Evolutionary conservation across 35 echinoderm and acorn worm species (phyloP).

Genomic region (Stichopus chloronotus): DNA sequence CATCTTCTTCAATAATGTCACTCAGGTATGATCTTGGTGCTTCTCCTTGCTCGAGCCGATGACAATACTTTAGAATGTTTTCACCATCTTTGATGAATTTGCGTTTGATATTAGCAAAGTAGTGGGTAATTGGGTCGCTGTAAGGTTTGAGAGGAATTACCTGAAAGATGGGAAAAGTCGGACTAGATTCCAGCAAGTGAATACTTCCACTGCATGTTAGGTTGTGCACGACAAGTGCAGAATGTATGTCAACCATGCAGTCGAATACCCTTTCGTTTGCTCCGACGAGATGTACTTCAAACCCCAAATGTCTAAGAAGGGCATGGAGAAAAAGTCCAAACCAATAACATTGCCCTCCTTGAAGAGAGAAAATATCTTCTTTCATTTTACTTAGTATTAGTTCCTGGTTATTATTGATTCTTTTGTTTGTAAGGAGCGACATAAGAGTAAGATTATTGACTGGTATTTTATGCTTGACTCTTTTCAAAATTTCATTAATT

Average conservation of each 20-base stretch:
- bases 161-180: background rate
- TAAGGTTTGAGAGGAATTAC: background rate
- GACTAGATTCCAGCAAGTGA: background rate
- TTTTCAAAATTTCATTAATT: background rate
- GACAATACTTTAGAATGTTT: background rate
- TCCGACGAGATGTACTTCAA: background rate
- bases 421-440: background rate
- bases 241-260: background rate
- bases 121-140: background rate
- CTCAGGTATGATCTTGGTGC: background rate
- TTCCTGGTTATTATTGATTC: background rate
- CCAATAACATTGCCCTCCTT: constrained; percentile 17
- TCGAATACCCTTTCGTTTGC: background rate
- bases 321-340: background rate
- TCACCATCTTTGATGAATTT: background rate
- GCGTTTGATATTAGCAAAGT: background rate
- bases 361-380: constrained; percentile 8
- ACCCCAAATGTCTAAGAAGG: background rate
- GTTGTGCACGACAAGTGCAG: background rate
- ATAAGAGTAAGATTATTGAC: background rate
- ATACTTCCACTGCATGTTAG: background rate
- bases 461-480: background rate
- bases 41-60: background rate
- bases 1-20: background rate
- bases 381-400: background rate